A percentile compares a stretch with the other conserved stretches of the same genome.
Conservation (phyloP, 2,888 invertebrate genomes). For the Elysia crispata region DNA sequence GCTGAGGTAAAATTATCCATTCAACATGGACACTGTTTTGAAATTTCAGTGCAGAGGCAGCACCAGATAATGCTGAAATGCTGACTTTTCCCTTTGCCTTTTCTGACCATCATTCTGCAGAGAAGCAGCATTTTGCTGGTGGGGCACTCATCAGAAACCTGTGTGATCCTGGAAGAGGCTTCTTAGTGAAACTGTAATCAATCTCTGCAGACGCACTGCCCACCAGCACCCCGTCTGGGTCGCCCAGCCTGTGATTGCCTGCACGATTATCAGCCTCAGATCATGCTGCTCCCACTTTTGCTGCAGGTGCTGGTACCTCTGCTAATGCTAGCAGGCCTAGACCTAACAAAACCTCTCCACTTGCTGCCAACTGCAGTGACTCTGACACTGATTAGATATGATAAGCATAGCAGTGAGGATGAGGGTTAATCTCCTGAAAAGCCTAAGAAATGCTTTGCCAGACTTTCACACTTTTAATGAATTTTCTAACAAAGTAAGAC, state of each 20-base stretch:
- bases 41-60: no score
- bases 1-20: no score
- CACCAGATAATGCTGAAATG: no score
- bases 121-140: no score
- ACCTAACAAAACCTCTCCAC: neutral
- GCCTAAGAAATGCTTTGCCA: no score
- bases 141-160: neutral
- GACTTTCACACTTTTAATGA: no score
- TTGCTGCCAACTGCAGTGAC: neutral
- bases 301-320: neutral
- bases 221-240: neutral
- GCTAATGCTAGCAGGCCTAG: neutral
- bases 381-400: neutral
- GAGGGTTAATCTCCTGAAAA: no score
- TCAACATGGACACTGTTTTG: no score
- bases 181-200: neutral
- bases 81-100: no score
- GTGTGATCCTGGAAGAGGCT: neutral
- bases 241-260: neutral
- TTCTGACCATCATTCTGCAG: neutral
- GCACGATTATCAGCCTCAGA: neutral
- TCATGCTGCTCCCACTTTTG: neutral
- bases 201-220: slow-evolving; percentile 14
- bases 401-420: slow-evolving; percentile 1
- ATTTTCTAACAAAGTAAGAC: no score